phyloP scores from a whole-genome alignment of 2,113 vertebrate genomes.

The Platichthys flesus region DNA sequence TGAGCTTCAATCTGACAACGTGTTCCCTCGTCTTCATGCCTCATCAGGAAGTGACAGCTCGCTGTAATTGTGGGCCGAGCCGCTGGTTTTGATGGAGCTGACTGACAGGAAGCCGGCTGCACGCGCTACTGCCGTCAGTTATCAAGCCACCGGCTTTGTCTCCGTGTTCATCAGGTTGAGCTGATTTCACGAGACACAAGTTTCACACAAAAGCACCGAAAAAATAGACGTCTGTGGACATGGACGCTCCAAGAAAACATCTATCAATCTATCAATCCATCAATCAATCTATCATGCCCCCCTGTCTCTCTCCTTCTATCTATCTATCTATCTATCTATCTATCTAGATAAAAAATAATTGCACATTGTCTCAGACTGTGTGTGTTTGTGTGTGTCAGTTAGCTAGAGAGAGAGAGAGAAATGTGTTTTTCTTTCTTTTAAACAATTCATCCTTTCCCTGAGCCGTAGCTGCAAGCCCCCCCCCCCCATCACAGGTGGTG shows the following conservation, averaged over 20 bases:
- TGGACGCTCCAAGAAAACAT: neutral
- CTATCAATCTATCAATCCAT: neutral
- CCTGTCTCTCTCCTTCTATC: too few relatives aligned
- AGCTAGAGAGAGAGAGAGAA: too few relatives aligned
- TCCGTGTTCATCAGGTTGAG: conserved; percentile 38
- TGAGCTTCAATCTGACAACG: conserved; percentile 67
- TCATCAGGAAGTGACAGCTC: conserved; percentile 72
- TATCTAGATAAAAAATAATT: too few relatives aligned
- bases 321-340: too few relatives aligned
- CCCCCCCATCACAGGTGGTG: conserved; percentile 5
- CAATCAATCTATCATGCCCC: neutral
- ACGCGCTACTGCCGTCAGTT: conserved; percentile 52
- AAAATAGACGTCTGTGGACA: conserved; percentile 8
- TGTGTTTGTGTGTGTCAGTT: too few relatives aligned
- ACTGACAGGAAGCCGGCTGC: conserved; percentile 66
- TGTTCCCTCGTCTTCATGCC: conserved; percentile 67
- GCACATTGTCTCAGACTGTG: too few relatives aligned
- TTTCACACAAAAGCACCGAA: conserved; percentile 1
- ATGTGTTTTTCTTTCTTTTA: neutral
- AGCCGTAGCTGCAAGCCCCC: neutral
- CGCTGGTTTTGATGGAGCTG: conserved; percentile 57
- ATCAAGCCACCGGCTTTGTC: conserved; percentile 52
- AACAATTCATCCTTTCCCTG: neutral
- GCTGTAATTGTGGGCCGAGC: conserved; percentile 61
- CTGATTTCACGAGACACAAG: conserved; percentile 49